Evolutionary conservation across 2,113 vertebrate genomes (phyloP).

Genomic region (Dicaeum eximium): DNA sequence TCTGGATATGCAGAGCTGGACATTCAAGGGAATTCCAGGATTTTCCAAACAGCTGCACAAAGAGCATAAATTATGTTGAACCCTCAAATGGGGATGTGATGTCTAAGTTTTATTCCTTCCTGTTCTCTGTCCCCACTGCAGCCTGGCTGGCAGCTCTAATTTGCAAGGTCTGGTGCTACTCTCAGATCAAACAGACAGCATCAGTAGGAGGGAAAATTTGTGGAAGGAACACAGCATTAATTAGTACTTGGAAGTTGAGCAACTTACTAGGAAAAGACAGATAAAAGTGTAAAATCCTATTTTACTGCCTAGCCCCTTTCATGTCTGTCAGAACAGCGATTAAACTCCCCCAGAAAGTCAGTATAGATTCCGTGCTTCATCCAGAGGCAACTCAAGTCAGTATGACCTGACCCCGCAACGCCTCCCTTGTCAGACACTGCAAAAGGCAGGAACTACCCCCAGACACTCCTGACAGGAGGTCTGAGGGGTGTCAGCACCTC

Average conservation of each 20-base stretch:
- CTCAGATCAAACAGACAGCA: neutral
- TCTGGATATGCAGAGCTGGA: neutral
- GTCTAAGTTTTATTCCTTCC: neutral
- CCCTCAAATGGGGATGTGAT: neutral
- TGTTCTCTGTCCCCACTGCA: neutral
- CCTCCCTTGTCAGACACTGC: neutral
- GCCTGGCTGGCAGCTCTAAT: neutral
- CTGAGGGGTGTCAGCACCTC: neutral
- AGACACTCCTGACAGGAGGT: neutral
- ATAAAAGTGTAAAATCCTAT: neutral
- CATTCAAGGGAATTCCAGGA: neutral
- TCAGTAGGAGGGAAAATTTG: neutral
- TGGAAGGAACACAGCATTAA: neutral
- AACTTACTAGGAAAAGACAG: neutral
- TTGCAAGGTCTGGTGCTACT: neutral
- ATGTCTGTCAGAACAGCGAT: neutral
- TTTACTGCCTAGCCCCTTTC: neutral
- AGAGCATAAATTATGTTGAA: neutral
- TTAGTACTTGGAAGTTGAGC: neutral
- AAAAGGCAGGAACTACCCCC: neutral
- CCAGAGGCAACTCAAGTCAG: neutral
- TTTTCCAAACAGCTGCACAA: neutral
- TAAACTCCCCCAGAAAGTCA: neutral
- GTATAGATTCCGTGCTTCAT: neutral
- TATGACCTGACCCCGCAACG: neutral